Percentiles rank a stretch among this genome's conserved stretches.
phyloP scores from a whole-genome alignment of 2,113 vertebrate genomes.

The Taxidea taxus region DNA sequence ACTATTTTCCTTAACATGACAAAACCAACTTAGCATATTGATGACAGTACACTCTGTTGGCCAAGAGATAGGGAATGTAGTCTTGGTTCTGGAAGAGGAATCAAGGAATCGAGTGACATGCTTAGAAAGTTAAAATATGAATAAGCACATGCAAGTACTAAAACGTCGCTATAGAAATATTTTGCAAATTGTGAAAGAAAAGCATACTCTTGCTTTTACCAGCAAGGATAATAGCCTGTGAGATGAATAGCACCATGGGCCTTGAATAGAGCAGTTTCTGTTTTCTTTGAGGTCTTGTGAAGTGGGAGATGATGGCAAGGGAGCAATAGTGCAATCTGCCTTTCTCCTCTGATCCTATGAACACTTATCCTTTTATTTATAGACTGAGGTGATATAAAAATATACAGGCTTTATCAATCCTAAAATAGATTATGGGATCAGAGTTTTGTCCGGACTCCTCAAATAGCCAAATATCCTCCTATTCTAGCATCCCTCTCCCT shows the following conservation, averaged over 20 bases:
- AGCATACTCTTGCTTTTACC: not conserved
- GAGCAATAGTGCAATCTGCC: not conserved
- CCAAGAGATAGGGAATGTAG: not conserved
- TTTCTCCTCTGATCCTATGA: not conserved
- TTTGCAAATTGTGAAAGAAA: not conserved
- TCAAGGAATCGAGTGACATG: not conserved
- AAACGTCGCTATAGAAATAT: not conserved
- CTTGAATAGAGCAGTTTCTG: not conserved
- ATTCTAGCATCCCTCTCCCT: not conserved
- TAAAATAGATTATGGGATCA: not conserved
- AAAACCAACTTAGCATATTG: not conserved
- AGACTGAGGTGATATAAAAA: not conserved
- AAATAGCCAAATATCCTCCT: not conserved
- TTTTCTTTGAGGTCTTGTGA: not conserved
- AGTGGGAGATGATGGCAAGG: not conserved
- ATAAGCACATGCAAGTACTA: not conserved
- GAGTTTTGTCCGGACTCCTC: not conserved
- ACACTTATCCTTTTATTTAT: not conserved
- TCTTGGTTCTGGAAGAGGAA: slow-evolving; percentile 23
- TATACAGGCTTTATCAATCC: not conserved
- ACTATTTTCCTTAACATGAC: not conserved
- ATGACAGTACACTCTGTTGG: not conserved
- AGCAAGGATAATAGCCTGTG: not conserved
- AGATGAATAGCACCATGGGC: not conserved
- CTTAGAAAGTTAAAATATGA: slow-evolving; percentile 3